Conservation (phyloP, 2,888 invertebrate genomes). For the Heliconius ethilla region DNA sequence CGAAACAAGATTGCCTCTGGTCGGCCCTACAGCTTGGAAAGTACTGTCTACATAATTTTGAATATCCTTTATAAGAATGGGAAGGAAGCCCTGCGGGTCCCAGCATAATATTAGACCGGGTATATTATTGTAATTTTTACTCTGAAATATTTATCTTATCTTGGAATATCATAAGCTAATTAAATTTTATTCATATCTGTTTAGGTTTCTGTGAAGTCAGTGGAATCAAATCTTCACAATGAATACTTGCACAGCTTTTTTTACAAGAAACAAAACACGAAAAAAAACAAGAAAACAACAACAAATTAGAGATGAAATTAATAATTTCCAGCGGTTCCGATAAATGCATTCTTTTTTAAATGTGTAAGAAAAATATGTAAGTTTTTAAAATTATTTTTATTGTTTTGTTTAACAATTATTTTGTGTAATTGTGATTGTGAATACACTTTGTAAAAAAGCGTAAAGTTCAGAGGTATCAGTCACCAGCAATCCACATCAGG, state of each 20-base stretch:
- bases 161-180: neutral
- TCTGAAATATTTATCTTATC: neutral
- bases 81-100: neutral
- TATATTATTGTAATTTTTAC: neutral
- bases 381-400: too few species aligned
- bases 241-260: neutral
- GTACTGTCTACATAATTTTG: conserved; percentile 31
- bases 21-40: conserved; percentile 36
- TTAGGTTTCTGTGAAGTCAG: neutral
- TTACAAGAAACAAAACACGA: neutral
- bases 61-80: conserved; percentile 15
- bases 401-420: too few species aligned
- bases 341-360: too few species aligned
- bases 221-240: neutral
- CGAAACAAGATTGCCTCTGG: conserved; percentile 42
- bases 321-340: too few species aligned
- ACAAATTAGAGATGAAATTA: too few species aligned
- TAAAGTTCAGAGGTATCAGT: too few species aligned
- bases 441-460: too few species aligned
- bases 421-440: too few species aligned
- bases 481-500: too few species aligned
- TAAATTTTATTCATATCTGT: neutral
- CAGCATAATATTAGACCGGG: neutral
- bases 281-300: too few species aligned
- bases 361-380: too few species aligned